Percentiles rank a stretch among this genome's conserved stretches.
Conservation (phyloP, 2,797 vertebrate species). For the Hydrocynus forskahlii region DNA sequence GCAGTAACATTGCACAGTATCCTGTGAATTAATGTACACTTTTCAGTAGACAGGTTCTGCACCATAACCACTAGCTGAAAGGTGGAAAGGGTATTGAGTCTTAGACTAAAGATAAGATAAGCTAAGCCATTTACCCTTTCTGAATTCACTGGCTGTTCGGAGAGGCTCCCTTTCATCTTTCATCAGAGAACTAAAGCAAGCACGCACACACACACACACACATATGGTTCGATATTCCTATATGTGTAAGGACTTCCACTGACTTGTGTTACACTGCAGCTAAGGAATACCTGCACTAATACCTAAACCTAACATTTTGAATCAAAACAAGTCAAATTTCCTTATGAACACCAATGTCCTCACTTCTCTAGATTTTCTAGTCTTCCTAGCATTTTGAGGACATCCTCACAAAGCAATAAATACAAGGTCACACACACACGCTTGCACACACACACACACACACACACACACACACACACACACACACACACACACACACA, state of each 20-base stretch:
- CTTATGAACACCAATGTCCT: no score
- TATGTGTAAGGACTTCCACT: no score
- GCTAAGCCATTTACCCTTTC: background rate
- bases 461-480: no score
- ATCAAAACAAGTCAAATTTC: no score
- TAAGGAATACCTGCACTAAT: no score
- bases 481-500: no score
- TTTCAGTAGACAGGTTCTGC: background rate
- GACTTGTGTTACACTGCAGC: no score
- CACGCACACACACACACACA: background rate
- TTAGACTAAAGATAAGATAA: background rate
- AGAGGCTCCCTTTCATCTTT: slow-evolving; percentile 3
- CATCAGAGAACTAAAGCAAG: slow-evolving; percentile 12
- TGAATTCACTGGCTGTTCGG: background rate
- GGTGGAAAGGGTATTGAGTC: background rate
- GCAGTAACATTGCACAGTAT: background rate
- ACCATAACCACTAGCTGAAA: background rate
- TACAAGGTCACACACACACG: background rate
- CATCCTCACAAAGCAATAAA: no score
- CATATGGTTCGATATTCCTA: background rate
- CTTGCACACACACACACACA: background rate
- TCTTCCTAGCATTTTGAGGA: no score
- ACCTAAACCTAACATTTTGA: no score
- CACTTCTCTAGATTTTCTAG: no score
- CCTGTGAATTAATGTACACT: background rate